Conservation (phyloP, 2,888 invertebrate genomes). For the Nemotelus nigrinus region DNA sequence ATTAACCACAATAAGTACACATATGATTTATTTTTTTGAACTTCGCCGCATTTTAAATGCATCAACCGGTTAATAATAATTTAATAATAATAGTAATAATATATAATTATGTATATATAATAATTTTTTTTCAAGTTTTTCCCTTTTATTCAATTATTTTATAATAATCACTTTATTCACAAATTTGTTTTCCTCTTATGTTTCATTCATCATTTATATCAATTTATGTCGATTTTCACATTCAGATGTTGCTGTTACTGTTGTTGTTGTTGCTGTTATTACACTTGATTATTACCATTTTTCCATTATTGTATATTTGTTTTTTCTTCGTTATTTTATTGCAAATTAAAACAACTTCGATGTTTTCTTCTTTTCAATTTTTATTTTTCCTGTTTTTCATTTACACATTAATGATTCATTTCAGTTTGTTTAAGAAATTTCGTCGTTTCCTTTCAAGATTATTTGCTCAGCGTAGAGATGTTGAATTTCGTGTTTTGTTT, state of each 20-base stretch:
- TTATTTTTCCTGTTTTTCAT: conserved; percentile 33
- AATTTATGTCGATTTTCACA: conserved; percentile 49
- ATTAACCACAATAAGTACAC: conserved; percentile 51
- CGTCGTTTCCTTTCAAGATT: background rate
- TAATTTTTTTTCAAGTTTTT: conserved; percentile 18
- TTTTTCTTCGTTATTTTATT: conserved; percentile 9
- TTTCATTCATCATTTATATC: background rate
- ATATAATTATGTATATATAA: conserved; percentile 45
- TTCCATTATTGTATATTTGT: too few relatives aligned
- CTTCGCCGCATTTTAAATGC: conserved; percentile 47
- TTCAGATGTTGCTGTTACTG: conserved; percentile 48
- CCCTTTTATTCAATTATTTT: conserved; percentile 13
- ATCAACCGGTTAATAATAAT: conserved; percentile 48
- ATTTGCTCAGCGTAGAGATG: conserved; percentile 9
- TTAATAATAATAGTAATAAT: conserved; percentile 45
- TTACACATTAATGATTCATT: background rate
- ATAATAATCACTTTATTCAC: conserved; percentile 51
- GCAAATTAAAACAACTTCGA: conserved; percentile 44
- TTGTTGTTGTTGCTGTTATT: conserved; percentile 25
- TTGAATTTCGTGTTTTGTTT: conserved; percentile 25
- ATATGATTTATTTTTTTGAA: conserved; percentile 50
- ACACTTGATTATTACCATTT: background rate
- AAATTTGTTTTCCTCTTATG: conserved; percentile 44
- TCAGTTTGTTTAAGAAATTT: too few relatives aligned
- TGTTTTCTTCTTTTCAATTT: conserved; percentile 8